Percentiles rank a stretch among this genome's conserved stretches.
phyloP scores from a whole-genome alignment of 2,888 invertebrate species.

The Hipparchia sbordonii region DNA sequence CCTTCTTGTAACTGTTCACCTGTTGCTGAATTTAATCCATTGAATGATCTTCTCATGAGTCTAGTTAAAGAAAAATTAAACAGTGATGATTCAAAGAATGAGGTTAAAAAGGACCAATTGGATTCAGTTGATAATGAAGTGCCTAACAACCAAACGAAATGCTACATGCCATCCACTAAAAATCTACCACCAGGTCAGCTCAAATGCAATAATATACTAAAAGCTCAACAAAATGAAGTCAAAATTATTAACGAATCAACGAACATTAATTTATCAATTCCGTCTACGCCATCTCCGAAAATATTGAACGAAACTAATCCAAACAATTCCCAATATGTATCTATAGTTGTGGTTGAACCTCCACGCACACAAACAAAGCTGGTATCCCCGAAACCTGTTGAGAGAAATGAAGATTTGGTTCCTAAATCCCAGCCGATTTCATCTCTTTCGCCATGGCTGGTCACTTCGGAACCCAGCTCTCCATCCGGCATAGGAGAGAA shows the following conservation, averaged over 20 bases:
- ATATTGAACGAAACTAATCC: conserved; percentile 80
- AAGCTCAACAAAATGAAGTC: conserved; percentile 86
- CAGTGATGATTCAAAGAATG: conserved; percentile 86
- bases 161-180: conserved; percentile 85
- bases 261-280: conserved; percentile 71
- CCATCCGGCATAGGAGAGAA: conserved; percentile 84
- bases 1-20: conserved; percentile 77
- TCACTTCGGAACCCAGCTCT: conserved; percentile 88
- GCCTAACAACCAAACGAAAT: conserved; percentile 87
- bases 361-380: conserved; percentile 66
- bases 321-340: conserved; percentile 76
- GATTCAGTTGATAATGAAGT: conserved; percentile 81
- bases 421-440: conserved; percentile 84
- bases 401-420: conserved; percentile 76
- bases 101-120: conserved; percentile 81
- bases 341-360: conserved; percentile 78
- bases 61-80: conserved; percentile 80
- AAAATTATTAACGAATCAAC: conserved; percentile 75
- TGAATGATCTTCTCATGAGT: conserved; percentile 78
- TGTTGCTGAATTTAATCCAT: conserved; percentile 71
- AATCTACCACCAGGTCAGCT: conserved; percentile 94
- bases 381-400: conserved; percentile 73
- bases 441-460: conserved; percentile 92
- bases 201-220: conserved; percentile 95
- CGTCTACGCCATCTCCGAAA: conserved; percentile 77